Evolutionary conservation across 2,113 vertebrate genomes (phyloP).

Genomic region (Chaenocephalus aceratus): DNA sequence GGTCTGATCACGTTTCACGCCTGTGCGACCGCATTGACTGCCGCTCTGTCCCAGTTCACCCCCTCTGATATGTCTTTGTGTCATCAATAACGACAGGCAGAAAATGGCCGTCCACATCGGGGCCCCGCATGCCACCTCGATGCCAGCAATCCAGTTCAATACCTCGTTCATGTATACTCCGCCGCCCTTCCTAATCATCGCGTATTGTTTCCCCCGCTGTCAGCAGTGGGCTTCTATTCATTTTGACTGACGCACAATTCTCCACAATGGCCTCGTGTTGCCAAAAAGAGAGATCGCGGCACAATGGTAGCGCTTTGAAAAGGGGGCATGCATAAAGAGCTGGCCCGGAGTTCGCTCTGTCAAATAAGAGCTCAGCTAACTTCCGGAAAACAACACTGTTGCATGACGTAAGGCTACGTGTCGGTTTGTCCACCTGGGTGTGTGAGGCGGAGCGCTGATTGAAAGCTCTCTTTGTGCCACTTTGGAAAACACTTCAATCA

Average conservation of each 20-base stretch:
- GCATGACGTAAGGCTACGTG: conserved; percentile 3
- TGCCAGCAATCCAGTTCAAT: conserved; percentile 46
- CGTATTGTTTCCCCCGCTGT: conserved; percentile 43
- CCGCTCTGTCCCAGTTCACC: conserved; percentile 59
- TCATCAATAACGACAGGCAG: conserved; percentile 63
- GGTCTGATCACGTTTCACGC: conserved; percentile 76
- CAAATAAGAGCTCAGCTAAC: conserved; percentile 26
- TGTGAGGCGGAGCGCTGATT: conserved; percentile 21
- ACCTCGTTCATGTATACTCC: conserved; percentile 7
- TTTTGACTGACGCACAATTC: conserved; percentile 49
- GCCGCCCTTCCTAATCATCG: not conserved
- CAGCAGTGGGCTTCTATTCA: conserved; percentile 54
- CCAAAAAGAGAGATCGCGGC: conserved; percentile 55
- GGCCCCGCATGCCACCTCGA: conserved; percentile 22
- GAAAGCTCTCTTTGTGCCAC: conserved; percentile 45
- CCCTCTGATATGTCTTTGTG: conserved; percentile 59
- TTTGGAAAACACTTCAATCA: conserved; percentile 41
- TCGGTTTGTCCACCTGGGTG: conserved; percentile 26
- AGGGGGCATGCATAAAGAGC: conserved; percentile 50
- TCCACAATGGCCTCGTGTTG: conserved; percentile 30
- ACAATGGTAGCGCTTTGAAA: conserved; percentile 57
- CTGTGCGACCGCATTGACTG: conserved; percentile 54
- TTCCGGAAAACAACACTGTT: conserved; percentile 26
- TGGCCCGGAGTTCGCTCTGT: conserved; percentile 13
- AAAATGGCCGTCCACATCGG: conserved; percentile 48